phyloP scores from a whole-genome alignment of 2,888 invertebrate genomes.

The Labia minor region DNA sequence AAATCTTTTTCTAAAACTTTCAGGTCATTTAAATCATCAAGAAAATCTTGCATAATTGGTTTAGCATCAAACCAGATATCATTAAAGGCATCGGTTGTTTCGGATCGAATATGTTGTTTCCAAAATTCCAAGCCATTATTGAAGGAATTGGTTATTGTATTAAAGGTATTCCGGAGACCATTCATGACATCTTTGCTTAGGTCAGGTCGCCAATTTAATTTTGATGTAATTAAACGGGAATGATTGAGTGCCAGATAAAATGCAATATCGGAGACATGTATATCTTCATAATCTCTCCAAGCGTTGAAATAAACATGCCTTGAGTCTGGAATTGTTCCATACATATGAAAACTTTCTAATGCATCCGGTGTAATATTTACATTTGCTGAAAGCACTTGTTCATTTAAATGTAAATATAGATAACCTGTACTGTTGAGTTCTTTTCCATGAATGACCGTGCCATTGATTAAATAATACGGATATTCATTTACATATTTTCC shows the following conservation, averaged over 20 bases:
- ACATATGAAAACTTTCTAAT: slow-evolving; percentile 55
- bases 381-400: slow-evolving; percentile 52
- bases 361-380: slow-evolving; percentile 60
- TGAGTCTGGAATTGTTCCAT: slow-evolving; percentile 65
- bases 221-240: slow-evolving; percentile 67
- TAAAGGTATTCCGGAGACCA: not conserved
- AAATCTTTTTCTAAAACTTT: slow-evolving; percentile 59
- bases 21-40: slow-evolving; percentile 50
- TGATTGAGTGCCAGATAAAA: slow-evolving; percentile 74
- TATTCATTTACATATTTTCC: slow-evolving; percentile 40
- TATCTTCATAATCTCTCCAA: slow-evolving; percentile 74
- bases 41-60: slow-evolving; percentile 54
- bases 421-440: slow-evolving; percentile 49
- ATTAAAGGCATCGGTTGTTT: slow-evolving; percentile 53
- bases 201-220: slow-evolving; percentile 68
- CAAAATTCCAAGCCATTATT: slow-evolving; percentile 43
- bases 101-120: slow-evolving; percentile 55
- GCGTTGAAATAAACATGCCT: slow-evolving; percentile 63
- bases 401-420: slow-evolving; percentile 46
- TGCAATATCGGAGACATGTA: slow-evolving; percentile 62
- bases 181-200: slow-evolving; percentile 42
- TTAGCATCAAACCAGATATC: slow-evolving; percentile 68
- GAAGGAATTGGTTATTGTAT: slow-evolving; percentile 17
- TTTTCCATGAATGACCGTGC: slow-evolving; percentile 45
- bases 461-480: slow-evolving; percentile 47